Evolutionary conservation across 2,797 vertebrate species (phyloP).

Genomic region (Trachops cirrhosus): DNA sequence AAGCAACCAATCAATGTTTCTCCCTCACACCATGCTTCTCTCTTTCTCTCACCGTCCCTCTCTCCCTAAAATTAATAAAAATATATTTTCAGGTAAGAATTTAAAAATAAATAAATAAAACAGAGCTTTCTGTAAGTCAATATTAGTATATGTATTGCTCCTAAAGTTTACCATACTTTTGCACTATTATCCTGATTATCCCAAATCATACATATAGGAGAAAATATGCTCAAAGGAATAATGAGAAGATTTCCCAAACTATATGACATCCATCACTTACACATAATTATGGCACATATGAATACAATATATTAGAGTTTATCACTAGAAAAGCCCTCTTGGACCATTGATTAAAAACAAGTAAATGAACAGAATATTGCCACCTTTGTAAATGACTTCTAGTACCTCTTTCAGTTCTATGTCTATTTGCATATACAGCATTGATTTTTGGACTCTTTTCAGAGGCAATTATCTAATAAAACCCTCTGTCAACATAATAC

Average conservation of each 20-base stretch:
- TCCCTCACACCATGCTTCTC: not conserved
- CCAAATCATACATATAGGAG: not conserved
- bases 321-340: slow-evolving; percentile 5
- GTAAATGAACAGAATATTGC: not conserved
- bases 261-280: not conserved
- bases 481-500: not conserved
- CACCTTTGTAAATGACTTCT: slow-evolving; percentile 28
- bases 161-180: not conserved
- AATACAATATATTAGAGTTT: not conserved
- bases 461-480: slow-evolving; percentile 19
- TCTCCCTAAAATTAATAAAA: not conserved
- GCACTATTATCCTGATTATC: not conserved
- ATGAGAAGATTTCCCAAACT: not conserved
- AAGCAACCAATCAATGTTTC: not conserved
- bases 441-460: not conserved
- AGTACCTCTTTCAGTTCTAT: not conserved
- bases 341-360: not conserved
- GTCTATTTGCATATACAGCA: not conserved
- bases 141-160: not conserved
- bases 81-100: not conserved
- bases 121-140: not conserved
- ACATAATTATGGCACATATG: not conserved
- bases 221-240: not conserved
- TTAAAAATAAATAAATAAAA: not conserved
- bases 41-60: not conserved